phyloP scores from a whole-genome alignment of 2,113 vertebrate genomes.

The Channa maculata region DNA sequence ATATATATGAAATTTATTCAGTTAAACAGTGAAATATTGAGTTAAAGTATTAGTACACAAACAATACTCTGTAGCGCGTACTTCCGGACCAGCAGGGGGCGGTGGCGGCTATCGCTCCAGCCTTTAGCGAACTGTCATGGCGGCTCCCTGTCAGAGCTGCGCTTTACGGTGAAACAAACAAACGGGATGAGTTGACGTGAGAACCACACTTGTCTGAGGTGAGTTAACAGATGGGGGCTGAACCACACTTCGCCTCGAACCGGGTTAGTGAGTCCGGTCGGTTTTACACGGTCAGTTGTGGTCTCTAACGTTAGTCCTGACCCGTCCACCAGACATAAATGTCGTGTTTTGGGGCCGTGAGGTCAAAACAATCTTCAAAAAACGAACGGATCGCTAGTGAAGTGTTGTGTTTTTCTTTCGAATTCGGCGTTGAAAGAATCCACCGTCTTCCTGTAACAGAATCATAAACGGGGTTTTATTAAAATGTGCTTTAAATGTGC shows the following conservation, averaged over 20 bases:
- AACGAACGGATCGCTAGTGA: too few species aligned
- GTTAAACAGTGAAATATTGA: too few species aligned
- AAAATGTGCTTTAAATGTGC: too few species aligned
- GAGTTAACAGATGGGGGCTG: not conserved
- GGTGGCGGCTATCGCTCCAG: not conserved
- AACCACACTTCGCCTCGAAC: not conserved
- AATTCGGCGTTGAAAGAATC: not conserved
- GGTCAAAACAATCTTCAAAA: not conserved
- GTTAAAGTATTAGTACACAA: too few species aligned
- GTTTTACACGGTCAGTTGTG: too few species aligned
- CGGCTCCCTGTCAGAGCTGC: slow-evolving; percentile 29
- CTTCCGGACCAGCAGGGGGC: not conserved
- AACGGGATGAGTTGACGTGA: slow-evolving; percentile 21
- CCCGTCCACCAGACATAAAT: not conserved
- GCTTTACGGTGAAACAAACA: not conserved
- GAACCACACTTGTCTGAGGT: not conserved
- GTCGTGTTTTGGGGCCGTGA: not conserved
- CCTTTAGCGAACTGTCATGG: slow-evolving; percentile 32
- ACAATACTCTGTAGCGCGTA: too few species aligned
- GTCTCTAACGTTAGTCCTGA: too few species aligned
- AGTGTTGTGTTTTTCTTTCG: too few species aligned
- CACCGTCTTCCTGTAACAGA: too few species aligned
- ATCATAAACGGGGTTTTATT: too few species aligned
- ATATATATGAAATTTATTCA: too few species aligned
- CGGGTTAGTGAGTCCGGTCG: too few species aligned